Base-by-base conservation (phyloP, 2,113 vertebrate genomes). In the Recurvirostra avosetta region DNA sequence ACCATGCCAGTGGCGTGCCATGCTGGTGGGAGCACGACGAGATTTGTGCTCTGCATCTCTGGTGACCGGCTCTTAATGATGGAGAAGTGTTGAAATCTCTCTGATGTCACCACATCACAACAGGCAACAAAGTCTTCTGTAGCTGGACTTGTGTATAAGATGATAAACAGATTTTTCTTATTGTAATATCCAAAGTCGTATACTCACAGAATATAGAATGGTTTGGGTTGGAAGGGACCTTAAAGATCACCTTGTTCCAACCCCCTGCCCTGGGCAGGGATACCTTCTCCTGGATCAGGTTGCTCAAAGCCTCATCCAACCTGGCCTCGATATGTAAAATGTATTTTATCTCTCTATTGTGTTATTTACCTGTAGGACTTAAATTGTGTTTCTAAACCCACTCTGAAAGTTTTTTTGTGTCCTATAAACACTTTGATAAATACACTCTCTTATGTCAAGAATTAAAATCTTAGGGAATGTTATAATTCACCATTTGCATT, bases 11-110 rank as follows among this genome's bases (percentile, higher is more conserved):
- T 2, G 5, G 13, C 1, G 2, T 15, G 29, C 38, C 1, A 0
- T 97, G 97, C 97, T 80, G 89, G 95, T 97, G 97, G 98, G 98
- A 98, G 92, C 76, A 59, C 53, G 47, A 71, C 74, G 97, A 98
- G 97, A 97, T 97, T 97, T 92, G 90, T 72, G 96, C 97, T 98
- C 98, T 98, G 96, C 94, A 91, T 38, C 65, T 89, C 75, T 91
- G 66, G 63, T 90, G 83, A 95, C 89, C 43, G 41, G 47, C 63
- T 97, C 87, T 88, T 22, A 81, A 86, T 36, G 41, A 63, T 17
- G 59, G 76, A 73, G 34, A 53, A 50, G 45, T 40, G 50, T 27
- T 50, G 45, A 52, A 30, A 94, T 50, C 55, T 85, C 55, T 74
- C 67, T 86, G 73, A 70, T 8, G 7, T 53, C 23, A 22, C 27